These are phyloP conservation scores for Sciurus carolinensis DNA, from an alignment of 2,797 vertebrate species.

Conservation along the genomic window DNA sequence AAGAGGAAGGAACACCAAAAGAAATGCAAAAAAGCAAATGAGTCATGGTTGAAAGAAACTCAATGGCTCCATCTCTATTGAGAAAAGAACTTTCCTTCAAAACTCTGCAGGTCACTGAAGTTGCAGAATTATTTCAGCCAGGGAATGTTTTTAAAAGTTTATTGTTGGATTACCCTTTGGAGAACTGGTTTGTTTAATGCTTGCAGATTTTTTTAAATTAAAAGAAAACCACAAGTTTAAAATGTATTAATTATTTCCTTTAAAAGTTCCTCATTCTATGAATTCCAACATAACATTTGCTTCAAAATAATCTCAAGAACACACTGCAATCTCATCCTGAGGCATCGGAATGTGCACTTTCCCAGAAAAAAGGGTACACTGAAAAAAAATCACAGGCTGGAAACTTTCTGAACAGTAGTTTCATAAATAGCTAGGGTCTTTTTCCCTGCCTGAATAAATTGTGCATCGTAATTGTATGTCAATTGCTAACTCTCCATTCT, in stretches of 20 bases:
- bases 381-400: slow-evolving; percentile 19
- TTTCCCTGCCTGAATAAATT: background rate
- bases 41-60: slow-evolving; percentile 38
- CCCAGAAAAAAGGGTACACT: background rate
- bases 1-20: slow-evolving; percentile 69
- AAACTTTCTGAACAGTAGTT: background rate
- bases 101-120: background rate
- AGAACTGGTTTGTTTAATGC: slow-evolving; percentile 45
- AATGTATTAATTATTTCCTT: slow-evolving; percentile 68
- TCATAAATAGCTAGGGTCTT: background rate
- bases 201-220: slow-evolving; percentile 37
- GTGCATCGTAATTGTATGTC: background rate
- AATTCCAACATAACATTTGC: background rate
- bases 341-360: background rate
- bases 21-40: slow-evolving; percentile 67
- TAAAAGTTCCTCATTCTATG: slow-evolving; percentile 69
- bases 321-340: slow-evolving; percentile 54
- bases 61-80: background rate
- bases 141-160: slow-evolving; percentile 1
- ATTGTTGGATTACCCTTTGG: slow-evolving; percentile 39
- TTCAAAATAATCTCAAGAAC: slow-evolving; percentile 49
- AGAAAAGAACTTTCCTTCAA: slow-evolving; percentile 47
- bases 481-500: background rate
- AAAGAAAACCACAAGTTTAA: slow-evolving; percentile 67
- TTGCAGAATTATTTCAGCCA: background rate